Evolutionary conservation across 2,888 invertebrate species (phyloP), one percentile per base, ranked within the genome.

Genomic region (Nymphalis polychloros): DNA sequence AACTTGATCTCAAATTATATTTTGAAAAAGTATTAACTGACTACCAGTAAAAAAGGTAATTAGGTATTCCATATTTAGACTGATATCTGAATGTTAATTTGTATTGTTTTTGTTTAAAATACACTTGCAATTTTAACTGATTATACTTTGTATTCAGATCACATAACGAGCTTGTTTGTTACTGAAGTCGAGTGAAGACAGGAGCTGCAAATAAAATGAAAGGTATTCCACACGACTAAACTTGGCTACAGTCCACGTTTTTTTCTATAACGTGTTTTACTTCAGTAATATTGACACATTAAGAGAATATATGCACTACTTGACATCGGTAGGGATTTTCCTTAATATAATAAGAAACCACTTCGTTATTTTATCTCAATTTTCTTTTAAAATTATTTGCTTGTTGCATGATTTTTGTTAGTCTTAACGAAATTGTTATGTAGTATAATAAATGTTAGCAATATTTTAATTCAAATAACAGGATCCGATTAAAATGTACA

Each of bases 161-260:
- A 85, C 84, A 82, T 77, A 83, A 79, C 80, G 80, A 81, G 84
- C 81, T 86, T 87, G 88, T 89, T 89, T 90, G 88, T 83, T 83
- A 79, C 79, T 86, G 85, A 86, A 86, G 87, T 83, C 85, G 86
- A 88, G 86, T 86, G 85, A 86, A 87, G 85, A 86, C 87, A 86
- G 87, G 87, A 84, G 81, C 82, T 81, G 83, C 82, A 84, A 84
- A 84, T 84, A 81, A 84, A 87, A 85, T 84, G 85, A 84, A 83
- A 82, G 81, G 83, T 80, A 76, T 76, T 73, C 75, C 73, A 73
- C 73, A 71, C 73, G 75, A 75, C 81, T 75, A 79, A 80, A 78
- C 81, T 89, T 90, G 89, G 90, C 90, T 73, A 71, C 66, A 73
- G 78, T 87, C 87, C 88, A 89, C 84, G 79, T 79, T 84, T 83